These are phyloP conservation scores for Centrocercus urophasianus DNA, from an alignment of 2,113 vertebrate genomes.

Conservation along the genomic window DNA sequence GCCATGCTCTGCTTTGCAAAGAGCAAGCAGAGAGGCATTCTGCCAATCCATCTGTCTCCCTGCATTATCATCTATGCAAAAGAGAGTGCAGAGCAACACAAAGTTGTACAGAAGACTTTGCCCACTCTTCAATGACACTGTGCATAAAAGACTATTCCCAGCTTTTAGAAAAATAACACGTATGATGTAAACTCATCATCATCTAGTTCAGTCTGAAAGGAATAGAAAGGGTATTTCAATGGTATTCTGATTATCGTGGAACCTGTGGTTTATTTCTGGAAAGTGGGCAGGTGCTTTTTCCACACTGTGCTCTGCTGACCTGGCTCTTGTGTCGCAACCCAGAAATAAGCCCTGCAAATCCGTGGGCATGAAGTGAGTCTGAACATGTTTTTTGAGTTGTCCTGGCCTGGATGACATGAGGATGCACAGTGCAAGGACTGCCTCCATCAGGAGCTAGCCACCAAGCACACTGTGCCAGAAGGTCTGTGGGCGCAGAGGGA, in stretches of 20 bases:
- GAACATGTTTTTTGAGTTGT: neutral
- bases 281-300: neutral
- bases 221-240: neutral
- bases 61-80: neutral
- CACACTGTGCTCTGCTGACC: neutral
- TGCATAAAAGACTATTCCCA: neutral
- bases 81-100: neutral
- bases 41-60: neutral
- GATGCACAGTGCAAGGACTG: neutral
- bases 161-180: neutral
- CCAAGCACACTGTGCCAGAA: neutral
- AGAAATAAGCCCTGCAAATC: neutral
- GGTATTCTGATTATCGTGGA: neutral
- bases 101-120: neutral
- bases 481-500: conserved; percentile 5
- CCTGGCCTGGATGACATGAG: neutral
- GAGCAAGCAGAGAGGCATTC: neutral
- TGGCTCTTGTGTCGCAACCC: neutral
- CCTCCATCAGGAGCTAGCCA: neutral
- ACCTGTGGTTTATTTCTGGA: neutral
- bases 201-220: neutral
- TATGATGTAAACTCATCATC: neutral
- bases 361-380: neutral
- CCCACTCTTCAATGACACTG: neutral
- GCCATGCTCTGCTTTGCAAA: neutral